These are phyloP conservation scores for Acleris literana DNA, from an alignment of 2,888 invertebrate genomes.

Conservation along the genomic window DNA sequence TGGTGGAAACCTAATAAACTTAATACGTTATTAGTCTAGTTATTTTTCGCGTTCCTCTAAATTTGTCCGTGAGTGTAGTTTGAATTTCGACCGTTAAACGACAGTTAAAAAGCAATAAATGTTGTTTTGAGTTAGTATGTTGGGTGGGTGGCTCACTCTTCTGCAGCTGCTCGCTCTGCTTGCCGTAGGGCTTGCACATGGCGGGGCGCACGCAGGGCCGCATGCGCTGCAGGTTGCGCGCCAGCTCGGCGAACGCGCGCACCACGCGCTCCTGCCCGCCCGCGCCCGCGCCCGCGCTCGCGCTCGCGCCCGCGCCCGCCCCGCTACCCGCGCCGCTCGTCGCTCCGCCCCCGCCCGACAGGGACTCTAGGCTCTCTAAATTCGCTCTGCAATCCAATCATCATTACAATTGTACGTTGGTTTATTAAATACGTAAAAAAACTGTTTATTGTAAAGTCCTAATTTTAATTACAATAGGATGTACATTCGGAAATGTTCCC, in stretches of 20 bases:
- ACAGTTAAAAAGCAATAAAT: background rate
- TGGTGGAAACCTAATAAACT: too few species aligned
- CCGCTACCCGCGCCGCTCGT: slow-evolving; percentile 69
- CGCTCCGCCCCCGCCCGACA: slow-evolving; percentile 57
- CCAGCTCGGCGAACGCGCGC: slow-evolving; percentile 92
- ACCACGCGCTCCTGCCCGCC: slow-evolving; percentile 93
- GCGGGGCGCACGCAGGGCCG: slow-evolving; percentile 94
- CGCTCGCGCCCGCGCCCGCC: slow-evolving; percentile 91
- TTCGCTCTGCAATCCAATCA: slow-evolving; percentile 80
- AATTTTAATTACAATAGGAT: too few species aligned
- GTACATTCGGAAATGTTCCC: too few species aligned
- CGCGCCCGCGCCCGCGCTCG: slow-evolving; percentile 93
- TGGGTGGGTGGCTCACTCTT: slow-evolving; percentile 85
- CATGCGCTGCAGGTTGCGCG: slow-evolving; percentile 95
- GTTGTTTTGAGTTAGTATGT: background rate
- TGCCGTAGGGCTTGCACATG: slow-evolving; percentile 96
- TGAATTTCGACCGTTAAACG: too few species aligned
- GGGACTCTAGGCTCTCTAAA: slow-evolving; percentile 87
- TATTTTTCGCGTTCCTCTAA: too few species aligned
- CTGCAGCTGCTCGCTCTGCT: slow-evolving; percentile 94
- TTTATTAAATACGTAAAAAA: too few species aligned
- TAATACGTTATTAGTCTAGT: too few species aligned
- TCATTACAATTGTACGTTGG: too few species aligned
- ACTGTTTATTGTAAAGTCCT: too few species aligned
- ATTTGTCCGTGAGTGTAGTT: too few species aligned